Evolutionary conservation across 2,797 vertebrate genomes (phyloP).

Genomic region (Peromyscus nudipes): DNA sequence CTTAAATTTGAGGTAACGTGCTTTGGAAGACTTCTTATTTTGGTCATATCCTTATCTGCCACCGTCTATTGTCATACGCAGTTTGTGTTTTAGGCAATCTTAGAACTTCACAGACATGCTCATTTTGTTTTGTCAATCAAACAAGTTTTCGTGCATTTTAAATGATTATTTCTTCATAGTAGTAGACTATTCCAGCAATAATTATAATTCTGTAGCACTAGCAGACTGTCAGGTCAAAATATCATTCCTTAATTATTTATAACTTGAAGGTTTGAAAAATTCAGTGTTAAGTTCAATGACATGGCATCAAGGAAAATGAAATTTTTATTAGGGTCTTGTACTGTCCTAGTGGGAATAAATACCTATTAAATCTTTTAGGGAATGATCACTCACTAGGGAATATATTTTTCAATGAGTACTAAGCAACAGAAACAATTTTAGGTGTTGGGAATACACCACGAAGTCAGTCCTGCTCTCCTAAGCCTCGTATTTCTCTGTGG

Average conservation of each 20-base stretch:
- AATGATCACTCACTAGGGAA: background rate
- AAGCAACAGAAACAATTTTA: background rate
- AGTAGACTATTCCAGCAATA: slow-evolving; percentile 68
- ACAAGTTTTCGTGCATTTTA: slow-evolving; percentile 34
- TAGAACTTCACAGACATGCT: slow-evolving; percentile 55
- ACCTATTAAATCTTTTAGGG: slow-evolving; percentile 14
- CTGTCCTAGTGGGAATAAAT: slow-evolving; percentile 18
- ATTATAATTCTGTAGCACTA: slow-evolving; percentile 30
- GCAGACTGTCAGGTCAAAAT: slow-evolving; percentile 28
- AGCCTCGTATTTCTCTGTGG: background rate
- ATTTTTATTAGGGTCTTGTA: slow-evolving; percentile 32
- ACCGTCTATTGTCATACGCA: slow-evolving; percentile 36
- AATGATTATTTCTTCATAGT: slow-evolving; percentile 62
- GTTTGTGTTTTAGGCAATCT: slow-evolving; percentile 73
- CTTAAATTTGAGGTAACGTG: slow-evolving; percentile 93
- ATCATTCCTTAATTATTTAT: slow-evolving; percentile 59
- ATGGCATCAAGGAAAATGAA: slow-evolving; percentile 32
- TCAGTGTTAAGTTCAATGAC: background rate
- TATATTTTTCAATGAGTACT: slow-evolving; percentile 23
- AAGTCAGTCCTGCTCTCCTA: background rate
- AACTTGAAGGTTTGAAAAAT: slow-evolving; percentile 53
- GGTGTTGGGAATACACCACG: background rate
- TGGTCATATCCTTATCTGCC: slow-evolving; percentile 26
- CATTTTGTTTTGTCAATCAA: slow-evolving; percentile 70
- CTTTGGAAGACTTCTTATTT: slow-evolving; percentile 76